These are phyloP conservation scores for Scolanthus callimorphus DNA, from an alignment of 92 coral and sea anemone genomes.

Conservation along the genomic window DNA sequence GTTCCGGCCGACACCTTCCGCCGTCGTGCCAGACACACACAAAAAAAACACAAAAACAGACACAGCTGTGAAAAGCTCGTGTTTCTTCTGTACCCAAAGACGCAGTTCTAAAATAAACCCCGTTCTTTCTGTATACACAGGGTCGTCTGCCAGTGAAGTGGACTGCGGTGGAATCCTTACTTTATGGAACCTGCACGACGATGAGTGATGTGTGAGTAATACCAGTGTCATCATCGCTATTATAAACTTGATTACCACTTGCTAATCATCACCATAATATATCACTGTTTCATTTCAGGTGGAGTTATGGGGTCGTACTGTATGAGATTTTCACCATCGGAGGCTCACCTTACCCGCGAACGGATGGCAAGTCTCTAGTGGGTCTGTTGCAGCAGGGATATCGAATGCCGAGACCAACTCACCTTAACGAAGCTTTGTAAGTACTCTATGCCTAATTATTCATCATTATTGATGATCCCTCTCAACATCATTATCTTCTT, in stretches of 20 bases:
- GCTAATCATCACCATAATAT: too few species aligned
- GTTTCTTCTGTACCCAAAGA: too few species aligned
- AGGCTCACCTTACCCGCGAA: conserved; percentile 71
- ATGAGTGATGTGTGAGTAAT: conserved; percentile 83
- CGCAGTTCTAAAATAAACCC: too few species aligned
- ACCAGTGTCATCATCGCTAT: too few species aligned
- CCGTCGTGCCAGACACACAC: too few species aligned
- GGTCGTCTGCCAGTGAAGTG: conserved; percentile 89
- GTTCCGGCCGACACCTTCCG: not conserved
- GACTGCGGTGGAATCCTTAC: conserved; percentile 77
- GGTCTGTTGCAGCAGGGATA: conserved; percentile 69
- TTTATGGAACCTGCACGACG: conserved; percentile 76
- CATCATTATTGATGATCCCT: conserved; percentile 30
- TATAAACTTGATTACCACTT: too few species aligned
- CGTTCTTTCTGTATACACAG: conserved; percentile 13
- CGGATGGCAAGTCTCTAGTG: conserved; percentile 57
- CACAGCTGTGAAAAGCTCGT: too few species aligned
- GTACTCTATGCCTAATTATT: conserved; percentile 54
- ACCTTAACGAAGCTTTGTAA: conserved; percentile 60
- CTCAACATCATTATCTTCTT: too few species aligned
- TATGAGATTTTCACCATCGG: conserved; percentile 68
- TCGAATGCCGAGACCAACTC: conserved; percentile 74
- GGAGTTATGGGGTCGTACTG: conserved; percentile 68
- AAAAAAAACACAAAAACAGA: too few species aligned
- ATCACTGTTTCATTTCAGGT: too few species aligned